Conservation (phyloP, 2,113 vertebrate genomes). For the Vanacampus margaritifer region DNA sequence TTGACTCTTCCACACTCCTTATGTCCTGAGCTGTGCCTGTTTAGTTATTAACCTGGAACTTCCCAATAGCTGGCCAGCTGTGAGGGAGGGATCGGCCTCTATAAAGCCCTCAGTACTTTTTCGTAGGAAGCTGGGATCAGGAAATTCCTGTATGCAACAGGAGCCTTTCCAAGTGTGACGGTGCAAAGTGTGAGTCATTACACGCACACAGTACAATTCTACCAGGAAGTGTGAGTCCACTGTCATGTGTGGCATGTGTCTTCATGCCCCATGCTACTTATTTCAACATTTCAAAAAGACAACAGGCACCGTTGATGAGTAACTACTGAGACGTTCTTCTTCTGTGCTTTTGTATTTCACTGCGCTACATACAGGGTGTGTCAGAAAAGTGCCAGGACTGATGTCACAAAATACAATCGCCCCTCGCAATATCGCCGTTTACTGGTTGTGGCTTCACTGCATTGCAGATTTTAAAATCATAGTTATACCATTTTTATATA, state of each 20-base stretch:
- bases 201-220: background rate
- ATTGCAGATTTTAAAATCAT: too few relatives aligned
- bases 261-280: slow-evolving; percentile 36
- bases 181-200: slow-evolving; percentile 57
- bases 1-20: slow-evolving; percentile 36
- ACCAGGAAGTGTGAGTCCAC: slow-evolving; percentile 12
- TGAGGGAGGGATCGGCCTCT: slow-evolving; percentile 24
- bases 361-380: background rate
- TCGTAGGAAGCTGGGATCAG: slow-evolving; percentile 42
- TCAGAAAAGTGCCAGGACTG: background rate
- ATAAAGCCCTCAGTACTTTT: slow-evolving; percentile 26
- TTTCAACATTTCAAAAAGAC: slow-evolving; percentile 25
- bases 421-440: too few relatives aligned
- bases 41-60: slow-evolving; percentile 77
- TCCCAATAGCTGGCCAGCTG: slow-evolving; percentile 62
- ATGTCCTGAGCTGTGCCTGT: slow-evolving; percentile 30
- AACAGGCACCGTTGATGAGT: slow-evolving; percentile 2
- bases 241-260: slow-evolving; percentile 44
- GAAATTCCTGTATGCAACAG: slow-evolving; percentile 64
- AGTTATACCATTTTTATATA: too few relatives aligned
- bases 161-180: slow-evolving; percentile 57
- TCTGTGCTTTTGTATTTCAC: background rate
- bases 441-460: too few relatives aligned
- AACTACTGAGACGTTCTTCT: background rate
- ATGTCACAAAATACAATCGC: background rate